These are phyloP conservation scores for Anabas testudineus DNA, from an alignment of 2,797 vertebrate species.

Conservation along the genomic window DNA sequence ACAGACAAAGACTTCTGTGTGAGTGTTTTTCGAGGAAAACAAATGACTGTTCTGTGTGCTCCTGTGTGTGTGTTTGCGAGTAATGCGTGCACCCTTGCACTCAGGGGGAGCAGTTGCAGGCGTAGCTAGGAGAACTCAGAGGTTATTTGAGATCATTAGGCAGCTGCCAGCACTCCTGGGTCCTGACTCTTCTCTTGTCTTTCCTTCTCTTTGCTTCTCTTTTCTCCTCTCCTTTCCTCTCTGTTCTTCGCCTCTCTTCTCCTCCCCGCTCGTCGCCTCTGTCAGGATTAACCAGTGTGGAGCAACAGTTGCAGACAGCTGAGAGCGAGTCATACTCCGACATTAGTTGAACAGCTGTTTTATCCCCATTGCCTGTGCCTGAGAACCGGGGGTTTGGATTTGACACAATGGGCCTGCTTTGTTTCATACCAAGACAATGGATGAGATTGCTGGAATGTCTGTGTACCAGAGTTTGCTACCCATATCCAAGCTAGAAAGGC, in stretches of 20 bases:
- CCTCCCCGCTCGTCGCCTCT: slow-evolving; percentile 12
- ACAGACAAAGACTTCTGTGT: slow-evolving; percentile 81
- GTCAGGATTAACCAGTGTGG: slow-evolving; percentile 67
- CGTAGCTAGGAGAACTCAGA: slow-evolving; percentile 78
- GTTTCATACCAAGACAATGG: slow-evolving; percentile 71
- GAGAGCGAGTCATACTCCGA: slow-evolving; percentile 72
- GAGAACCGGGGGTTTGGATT: slow-evolving; percentile 58
- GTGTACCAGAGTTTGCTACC: slow-evolving; percentile 12
- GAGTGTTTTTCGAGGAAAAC: slow-evolving; percentile 78
- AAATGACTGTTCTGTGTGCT: slow-evolving; percentile 71
- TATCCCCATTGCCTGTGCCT: slow-evolving; percentile 64
- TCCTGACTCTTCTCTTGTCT: slow-evolving; percentile 55
- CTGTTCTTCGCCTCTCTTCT: slow-evolving; percentile 37
- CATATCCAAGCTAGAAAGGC: slow-evolving; percentile 16
- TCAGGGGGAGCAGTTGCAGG: slow-evolving; percentile 76
- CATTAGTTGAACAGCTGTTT: slow-evolving; percentile 80
- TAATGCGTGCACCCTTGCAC: slow-evolving; percentile 74
- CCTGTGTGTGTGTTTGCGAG: slow-evolving; percentile 54
- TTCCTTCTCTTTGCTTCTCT: slow-evolving; percentile 29
- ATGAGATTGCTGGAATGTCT: slow-evolving; percentile 49
- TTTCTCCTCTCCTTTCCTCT: slow-evolving; percentile 26
- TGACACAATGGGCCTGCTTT: slow-evolving; percentile 75
- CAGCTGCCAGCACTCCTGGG: slow-evolving; percentile 79
- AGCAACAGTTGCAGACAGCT: slow-evolving; percentile 83
- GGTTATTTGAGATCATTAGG: slow-evolving; percentile 87